Base-by-base conservation (phyloP, 2,888 invertebrate genomes). In the Drosophila fulvimacula region DNA sequence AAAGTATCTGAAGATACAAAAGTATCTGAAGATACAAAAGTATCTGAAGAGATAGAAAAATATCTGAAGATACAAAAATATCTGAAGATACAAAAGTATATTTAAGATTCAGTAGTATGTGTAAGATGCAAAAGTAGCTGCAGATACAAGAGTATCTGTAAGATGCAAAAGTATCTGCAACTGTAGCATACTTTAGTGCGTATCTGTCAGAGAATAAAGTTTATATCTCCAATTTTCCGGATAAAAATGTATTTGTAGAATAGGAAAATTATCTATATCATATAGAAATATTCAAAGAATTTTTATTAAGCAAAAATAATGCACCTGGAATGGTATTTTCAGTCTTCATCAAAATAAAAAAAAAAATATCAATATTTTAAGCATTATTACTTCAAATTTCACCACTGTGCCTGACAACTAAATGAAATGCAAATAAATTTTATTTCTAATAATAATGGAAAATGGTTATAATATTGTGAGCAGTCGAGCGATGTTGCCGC, bases 351-450 rank as follows among this genome's bases (percentile, higher is more conserved):
- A 24, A 5, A 2, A 44, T 15, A 44, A 15, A 7, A 15, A 1
- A 0, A 3, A 7, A 15, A 41, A 41, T 30, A 30, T 21, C 7
- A n/a, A 21, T 32, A 32, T 32, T 48, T 48, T 32, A 19, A 7
- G 4, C 13, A 7, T 19, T 3, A 19, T 41, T 19, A 32, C 13
- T 32, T 21, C 7, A 1, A 10, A 15, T 15, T 17, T 15, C 17
- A n/a, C 24, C 71, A 75, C 52, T 2, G 71, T 75, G 59, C 24
- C 10, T n/a, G 3, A 27, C 34, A 46, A 55, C 59, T 11, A 39
- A 63, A 66, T 73, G 41, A 68, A 76, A 78, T 71, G 64, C 76
- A 81, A 74, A 83, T 76, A 68, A 51, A 61, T 71, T 73, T 53
- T 36, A 59, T 65, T 58, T 62, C 64, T 57, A 62, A 65, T 56